Base-by-base conservation (phyloP, 1,140 invertebrate species). In the Aphelinus atriplicis region DNA sequence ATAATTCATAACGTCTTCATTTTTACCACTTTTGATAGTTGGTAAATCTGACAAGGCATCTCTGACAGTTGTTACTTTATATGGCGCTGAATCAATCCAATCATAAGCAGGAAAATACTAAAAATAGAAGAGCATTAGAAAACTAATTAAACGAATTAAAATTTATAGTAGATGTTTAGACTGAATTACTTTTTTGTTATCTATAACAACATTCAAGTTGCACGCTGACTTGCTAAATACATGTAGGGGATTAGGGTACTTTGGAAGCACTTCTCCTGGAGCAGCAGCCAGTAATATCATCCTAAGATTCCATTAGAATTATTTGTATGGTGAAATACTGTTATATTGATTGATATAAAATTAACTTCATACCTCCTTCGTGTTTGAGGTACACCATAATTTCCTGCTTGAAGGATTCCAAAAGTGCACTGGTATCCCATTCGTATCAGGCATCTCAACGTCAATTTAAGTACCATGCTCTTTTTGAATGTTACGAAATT, bases 391-490 rank as follows among this genome's bases (percentile, higher is more conserved):
- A 97, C 91, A 1, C 96, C 96, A 83, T 94, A 97, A 83, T 93
- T 92, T 3, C 95, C 95, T 10, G 95, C 95, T 89, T 97, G 95
- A 2, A 97, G 82, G 26, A 97, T 90, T 2, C 94, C 95, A 87
- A 96, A 95, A 0, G 94, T 93, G 78, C 94, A 95, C 84, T 97
- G 95, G 83, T 97, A 97, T 1, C 95, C 95, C 93, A 97, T 96
- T 53, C 92, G 89, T 9, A 96, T 79, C 2, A 97, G 86, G 79
- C 94, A 94, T 3, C 93, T 86, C 46, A 97, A 82, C 0, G 95
- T 93, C 65, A 96, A 82, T 87, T 96, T 96, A 57, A 97, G 84
- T 45, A 97, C 93, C 91, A 96, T 93, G 61, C 91, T 91, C 61
- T 91, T 91, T 83, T 95, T 94, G 79, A 93, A 95, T 0, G 91